These are phyloP conservation scores for Tholera decimalis DNA, from an alignment of 2,888 invertebrate genomes.

Conservation along the genomic window DNA sequence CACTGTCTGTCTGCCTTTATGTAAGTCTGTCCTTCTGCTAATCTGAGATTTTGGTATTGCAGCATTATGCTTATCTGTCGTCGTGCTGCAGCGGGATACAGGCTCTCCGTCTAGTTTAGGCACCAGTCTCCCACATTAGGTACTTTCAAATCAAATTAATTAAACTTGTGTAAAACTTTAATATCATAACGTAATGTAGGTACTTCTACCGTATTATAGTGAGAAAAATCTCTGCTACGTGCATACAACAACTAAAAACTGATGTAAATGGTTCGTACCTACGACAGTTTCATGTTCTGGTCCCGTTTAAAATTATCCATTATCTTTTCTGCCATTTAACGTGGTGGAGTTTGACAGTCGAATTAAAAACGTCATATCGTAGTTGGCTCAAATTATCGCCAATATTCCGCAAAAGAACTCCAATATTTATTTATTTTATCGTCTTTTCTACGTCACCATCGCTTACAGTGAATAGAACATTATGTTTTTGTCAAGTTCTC, in stretches of 20 bases:
- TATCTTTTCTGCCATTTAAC: conserved; percentile 46
- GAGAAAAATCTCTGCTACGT: not conserved
- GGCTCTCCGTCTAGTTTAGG: too few species aligned
- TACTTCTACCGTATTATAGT: not conserved
- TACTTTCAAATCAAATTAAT: too few species aligned
- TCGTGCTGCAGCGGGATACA: too few species aligned
- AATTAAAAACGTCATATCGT: conserved; percentile 24
- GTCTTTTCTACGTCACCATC: not conserved
- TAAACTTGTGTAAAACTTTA: too few species aligned
- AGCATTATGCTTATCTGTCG: too few species aligned
- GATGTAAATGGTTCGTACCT: not conserved
- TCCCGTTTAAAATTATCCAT: conserved; percentile 29
- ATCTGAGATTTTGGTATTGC: too few species aligned
- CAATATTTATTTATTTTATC: conserved; percentile 19
- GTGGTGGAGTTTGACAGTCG: conserved; percentile 36
- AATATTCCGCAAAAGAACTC: conserved; percentile 17
- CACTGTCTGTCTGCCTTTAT: too few species aligned
- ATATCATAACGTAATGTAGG: too few species aligned
- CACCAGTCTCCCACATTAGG: too few species aligned
- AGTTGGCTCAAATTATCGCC: conserved; percentile 35
- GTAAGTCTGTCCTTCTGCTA: too few species aligned
- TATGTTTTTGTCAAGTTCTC: conserved; percentile 34
- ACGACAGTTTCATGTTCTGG: not conserved
- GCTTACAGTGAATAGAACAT: conserved; percentile 26
- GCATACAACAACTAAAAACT: not conserved